Evolutionary conservation across 2,888 invertebrate genomes (phyloP), one percentile per base, ranked within the genome.

Genomic region (Eupithecia subfuscata): DNA sequence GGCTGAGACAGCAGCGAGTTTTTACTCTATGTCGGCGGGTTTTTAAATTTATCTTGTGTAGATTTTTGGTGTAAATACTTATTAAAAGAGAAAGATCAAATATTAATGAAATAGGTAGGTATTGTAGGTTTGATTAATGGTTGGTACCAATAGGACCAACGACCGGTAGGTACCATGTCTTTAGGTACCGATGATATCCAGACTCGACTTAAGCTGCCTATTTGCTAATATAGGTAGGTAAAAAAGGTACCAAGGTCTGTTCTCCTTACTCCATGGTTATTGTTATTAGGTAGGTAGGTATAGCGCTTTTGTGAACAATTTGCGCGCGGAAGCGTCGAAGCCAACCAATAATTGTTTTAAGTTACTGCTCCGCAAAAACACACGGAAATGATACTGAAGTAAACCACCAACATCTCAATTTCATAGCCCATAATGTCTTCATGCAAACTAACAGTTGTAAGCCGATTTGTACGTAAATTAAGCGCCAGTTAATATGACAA

Each of bases 401-500:
- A 81, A 77, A 81, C 80, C 75, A 80, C 64, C 70, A 69, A 87
- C 84, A 83, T 83, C 85, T 88, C 86, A 87, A 87, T 88, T 86
- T 85, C 85, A 86, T 84, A 84, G 83, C 76, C 81, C 77, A 80
- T 85, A 87, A 89, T 85, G 85, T 87, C 87, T 87, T 86, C 83
- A 87, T 87, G 84, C 84, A 83, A 86, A 87, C 82, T 84, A 85
- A 86, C 86, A 87, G 84, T 82, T 84, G 84, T 89, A 90, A 90
- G 87, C 88, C 84, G 88, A 89, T 89, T 89, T 86, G 83, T 85
- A 82, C 76, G 86, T 89, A 87, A 87, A 88, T 87, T 87, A 87
- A 90, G 86, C 86, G 83, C 85, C 85, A 87, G 82, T 88, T 91
- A 90, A 90, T 89, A 89, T 87, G 88, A 88, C 89, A 89, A 89